Base-by-base conservation (phyloP, 2,888 invertebrate genomes). In the Gandaritis pyraliata region DNA sequence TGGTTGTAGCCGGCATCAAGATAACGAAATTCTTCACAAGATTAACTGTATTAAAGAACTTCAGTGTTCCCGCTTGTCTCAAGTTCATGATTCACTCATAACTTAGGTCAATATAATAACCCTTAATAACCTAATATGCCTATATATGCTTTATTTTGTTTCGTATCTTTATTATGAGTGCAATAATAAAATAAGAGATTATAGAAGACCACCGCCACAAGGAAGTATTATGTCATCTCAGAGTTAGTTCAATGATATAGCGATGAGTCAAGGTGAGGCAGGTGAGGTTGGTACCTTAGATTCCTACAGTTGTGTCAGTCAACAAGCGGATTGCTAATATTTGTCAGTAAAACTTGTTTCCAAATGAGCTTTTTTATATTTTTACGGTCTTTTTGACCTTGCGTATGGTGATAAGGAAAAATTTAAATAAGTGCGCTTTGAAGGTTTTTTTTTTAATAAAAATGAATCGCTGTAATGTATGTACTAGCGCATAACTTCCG, bases 201-300 rank as follows among this genome's bases (percentile, higher is more conserved):
- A 66, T 43, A n/a, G 51, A 49, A 23, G 33, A 33, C 15, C 45
- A 53, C 62, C 64, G 64, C 60, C 49, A 61, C 64, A 52, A 38
- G 63, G 69, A 69, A 70, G 64, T 56, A 51, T 72, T 74, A 72
- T 72, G 74, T 74, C 74, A 74, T 68, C 70, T 65, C 57, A 49
- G 13, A 56, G 64, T 64, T 64, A 65, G 66, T 66, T 56, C 59
- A 66, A 68, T 69, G 69, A 68, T 66, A 68, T 66, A 59, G 61
- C 70, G 69, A 66, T 77, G 81, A 82, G 75, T 84, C 83, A 84
- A 82, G 81, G 81, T 76, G 78, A 77, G 72, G 72, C 64, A 63
- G 70, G 64, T 65, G 54, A 58, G 68, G 59, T 52, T 45, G 49
- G 18, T 13, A 57, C 55, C 49, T 61, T 15, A 41, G 56, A 41